phyloP scores from a whole-genome alignment of 1,140 invertebrate species.

The Apis laboriosa region DNA sequence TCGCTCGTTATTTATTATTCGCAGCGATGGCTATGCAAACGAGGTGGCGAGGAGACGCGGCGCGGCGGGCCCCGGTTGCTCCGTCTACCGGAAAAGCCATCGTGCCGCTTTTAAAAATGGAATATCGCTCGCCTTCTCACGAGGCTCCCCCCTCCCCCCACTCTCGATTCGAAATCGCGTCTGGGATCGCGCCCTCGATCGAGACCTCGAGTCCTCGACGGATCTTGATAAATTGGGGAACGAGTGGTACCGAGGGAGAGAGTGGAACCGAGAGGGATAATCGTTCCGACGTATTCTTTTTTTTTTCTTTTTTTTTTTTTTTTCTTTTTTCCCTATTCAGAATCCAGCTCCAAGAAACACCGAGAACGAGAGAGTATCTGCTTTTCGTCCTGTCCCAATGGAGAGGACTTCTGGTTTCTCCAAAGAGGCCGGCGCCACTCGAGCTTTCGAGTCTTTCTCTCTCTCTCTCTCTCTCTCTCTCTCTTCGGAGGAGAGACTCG shows the following conservation, averaged over 20 bases:
- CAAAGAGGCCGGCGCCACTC: too few relatives aligned
- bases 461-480: too few relatives aligned
- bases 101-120: constrained; percentile 43
- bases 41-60: constrained; percentile 22
- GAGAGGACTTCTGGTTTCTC: too few relatives aligned
- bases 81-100: constrained; percentile 47
- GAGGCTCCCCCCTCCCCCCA: not conserved
- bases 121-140: constrained; percentile 21
- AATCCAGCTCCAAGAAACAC: too few relatives aligned
- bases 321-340: too few relatives aligned
- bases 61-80: constrained; percentile 22
- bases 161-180: not conserved
- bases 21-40: constrained; percentile 58
- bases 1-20: constrained; percentile 55
- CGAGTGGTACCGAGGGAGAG: too few relatives aligned
- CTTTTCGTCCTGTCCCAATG: too few relatives aligned
- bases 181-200: not conserved
- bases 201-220: not conserved
- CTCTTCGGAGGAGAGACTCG: constrained; percentile 39
- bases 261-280: too few relatives aligned
- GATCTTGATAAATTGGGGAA: not conserved
- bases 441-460: too few relatives aligned
- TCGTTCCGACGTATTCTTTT: too few relatives aligned
- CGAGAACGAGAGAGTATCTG: too few relatives aligned
- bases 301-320: too few relatives aligned